These are phyloP conservation scores for Carterocephalus palaemon DNA, from an alignment of 2,888 invertebrate genomes.

Conservation along the genomic window DNA sequence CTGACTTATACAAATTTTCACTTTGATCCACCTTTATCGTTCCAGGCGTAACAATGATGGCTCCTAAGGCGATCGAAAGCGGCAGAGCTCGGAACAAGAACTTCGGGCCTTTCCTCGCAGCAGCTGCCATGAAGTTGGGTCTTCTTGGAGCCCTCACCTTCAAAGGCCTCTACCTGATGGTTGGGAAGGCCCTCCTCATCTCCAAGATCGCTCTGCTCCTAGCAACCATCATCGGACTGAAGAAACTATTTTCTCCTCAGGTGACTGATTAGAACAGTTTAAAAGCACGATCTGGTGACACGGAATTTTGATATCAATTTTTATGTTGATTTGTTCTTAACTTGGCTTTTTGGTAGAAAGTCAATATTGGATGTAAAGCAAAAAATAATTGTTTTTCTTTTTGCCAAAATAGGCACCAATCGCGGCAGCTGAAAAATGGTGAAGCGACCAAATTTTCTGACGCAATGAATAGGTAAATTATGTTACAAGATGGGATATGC, in stretches of 20 bases:
- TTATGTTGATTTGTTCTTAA: conserved; percentile 6
- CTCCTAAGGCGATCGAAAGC: conserved; percentile 77
- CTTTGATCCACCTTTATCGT: too few relatives aligned
- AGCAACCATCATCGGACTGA: conserved; percentile 88
- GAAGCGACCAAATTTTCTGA: conserved; percentile 23
- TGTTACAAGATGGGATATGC: conserved; percentile 12
- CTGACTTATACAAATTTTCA: too few relatives aligned
- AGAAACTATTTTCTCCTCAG: conserved; percentile 88
- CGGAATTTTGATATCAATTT: neutral
- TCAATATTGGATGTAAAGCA: conserved; percentile 14
- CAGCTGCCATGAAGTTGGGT: conserved; percentile 89
- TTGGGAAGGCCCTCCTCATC: conserved; percentile 90
- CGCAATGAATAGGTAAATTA: conserved; percentile 23
- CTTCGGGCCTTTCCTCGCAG: conserved; percentile 85
- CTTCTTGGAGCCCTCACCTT: conserved; percentile 88
- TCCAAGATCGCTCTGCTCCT: conserved; percentile 90
- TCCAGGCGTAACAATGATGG: conserved; percentile 83
- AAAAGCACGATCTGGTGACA: conserved; percentile 14
- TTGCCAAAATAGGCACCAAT: conserved; percentile 24
- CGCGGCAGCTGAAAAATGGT: conserved; percentile 25
- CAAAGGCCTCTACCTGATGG: conserved; percentile 88
- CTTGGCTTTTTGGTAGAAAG: conserved; percentile 26
- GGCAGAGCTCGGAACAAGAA: conserved; percentile 87
- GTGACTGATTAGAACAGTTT: conserved; percentile 51
- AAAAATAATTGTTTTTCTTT: conserved; percentile 17